Percentiles rank a stretch among this genome's conserved stretches.
Evolutionary conservation across 2,797 vertebrate species (phyloP).

Genomic region (Catostomus latipinnis): DNA sequence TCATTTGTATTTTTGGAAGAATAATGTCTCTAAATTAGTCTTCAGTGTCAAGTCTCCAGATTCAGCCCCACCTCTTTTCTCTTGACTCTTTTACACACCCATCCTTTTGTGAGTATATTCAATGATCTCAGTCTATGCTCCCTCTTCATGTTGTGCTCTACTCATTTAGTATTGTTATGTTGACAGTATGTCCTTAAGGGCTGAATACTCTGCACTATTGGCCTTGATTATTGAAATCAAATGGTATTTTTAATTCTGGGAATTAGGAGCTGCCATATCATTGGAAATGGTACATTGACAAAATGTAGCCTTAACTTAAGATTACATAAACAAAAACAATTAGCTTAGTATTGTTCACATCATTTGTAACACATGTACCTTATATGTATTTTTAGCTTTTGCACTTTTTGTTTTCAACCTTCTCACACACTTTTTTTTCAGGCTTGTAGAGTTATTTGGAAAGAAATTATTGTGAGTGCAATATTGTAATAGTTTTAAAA

Average conservation of each 20-base stretch:
- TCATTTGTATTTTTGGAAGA: not conserved
- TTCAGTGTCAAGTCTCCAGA: not conserved
- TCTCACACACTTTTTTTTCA: no score
- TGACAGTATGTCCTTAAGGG: not conserved
- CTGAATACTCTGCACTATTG: constrained; percentile 18
- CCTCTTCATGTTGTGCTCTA: not conserved
- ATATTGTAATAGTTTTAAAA: not conserved
- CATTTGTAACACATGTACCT: no score
- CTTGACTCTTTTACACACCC: not conserved
- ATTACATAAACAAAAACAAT: no score
- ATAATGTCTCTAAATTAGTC: not conserved
- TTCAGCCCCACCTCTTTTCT: not conserved
- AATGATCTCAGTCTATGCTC: constrained; percentile 11
- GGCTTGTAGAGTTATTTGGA: no score
- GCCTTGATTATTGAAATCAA: constrained; percentile 34
- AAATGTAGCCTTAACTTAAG: not conserved
- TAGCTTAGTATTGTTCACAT: no score
- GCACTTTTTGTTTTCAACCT: no score
- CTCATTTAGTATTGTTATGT: no score
- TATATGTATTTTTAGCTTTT: no score
- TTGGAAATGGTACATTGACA: not conserved
- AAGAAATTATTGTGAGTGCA: no score
- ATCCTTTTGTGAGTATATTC: not conserved
- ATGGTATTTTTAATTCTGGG: constrained; percentile 11
- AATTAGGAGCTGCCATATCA: not conserved